phyloP scores from a whole-genome alignment of 2,113 vertebrate species.

The Heteronetta atricapilla region DNA sequence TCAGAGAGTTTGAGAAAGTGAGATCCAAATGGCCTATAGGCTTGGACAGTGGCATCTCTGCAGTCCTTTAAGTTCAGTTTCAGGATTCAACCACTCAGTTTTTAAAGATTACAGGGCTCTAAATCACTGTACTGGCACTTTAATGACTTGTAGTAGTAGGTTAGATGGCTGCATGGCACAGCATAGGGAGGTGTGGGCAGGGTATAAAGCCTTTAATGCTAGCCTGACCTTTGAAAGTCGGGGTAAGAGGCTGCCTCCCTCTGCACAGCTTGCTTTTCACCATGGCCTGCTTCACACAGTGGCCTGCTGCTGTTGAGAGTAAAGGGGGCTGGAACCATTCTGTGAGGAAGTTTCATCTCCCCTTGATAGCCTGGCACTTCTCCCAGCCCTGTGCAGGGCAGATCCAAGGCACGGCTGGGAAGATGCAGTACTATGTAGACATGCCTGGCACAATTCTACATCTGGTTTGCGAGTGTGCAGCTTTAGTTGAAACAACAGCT shows the following conservation, averaged over 20 bases:
- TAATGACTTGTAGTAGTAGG: neutral
- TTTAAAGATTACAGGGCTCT: too few species aligned
- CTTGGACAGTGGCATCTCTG: neutral
- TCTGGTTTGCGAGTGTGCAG: neutral
- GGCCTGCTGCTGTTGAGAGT: neutral
- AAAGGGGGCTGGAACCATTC: neutral
- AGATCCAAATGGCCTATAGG: neutral
- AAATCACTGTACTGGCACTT: neutral
- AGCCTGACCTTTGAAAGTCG: neutral
- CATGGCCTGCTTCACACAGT: neutral
- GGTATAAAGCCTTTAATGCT: neutral
- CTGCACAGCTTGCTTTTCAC: neutral
- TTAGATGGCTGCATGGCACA: neutral
- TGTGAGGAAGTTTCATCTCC: neutral
- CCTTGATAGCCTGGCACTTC: neutral
- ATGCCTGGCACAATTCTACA: accelerated
- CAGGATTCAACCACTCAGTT: too few species aligned
- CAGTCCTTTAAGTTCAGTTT: neutral
- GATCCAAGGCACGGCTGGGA: neutral
- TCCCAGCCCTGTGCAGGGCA: neutral
- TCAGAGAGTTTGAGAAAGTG: neutral
- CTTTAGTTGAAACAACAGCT: neutral
- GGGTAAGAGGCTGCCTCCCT: neutral
- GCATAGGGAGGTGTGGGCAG: neutral
- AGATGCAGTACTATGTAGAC: neutral